Evolutionary conservation across 2,888 invertebrate genomes (phyloP).

Genomic region (Incurvaria masculella): DNA sequence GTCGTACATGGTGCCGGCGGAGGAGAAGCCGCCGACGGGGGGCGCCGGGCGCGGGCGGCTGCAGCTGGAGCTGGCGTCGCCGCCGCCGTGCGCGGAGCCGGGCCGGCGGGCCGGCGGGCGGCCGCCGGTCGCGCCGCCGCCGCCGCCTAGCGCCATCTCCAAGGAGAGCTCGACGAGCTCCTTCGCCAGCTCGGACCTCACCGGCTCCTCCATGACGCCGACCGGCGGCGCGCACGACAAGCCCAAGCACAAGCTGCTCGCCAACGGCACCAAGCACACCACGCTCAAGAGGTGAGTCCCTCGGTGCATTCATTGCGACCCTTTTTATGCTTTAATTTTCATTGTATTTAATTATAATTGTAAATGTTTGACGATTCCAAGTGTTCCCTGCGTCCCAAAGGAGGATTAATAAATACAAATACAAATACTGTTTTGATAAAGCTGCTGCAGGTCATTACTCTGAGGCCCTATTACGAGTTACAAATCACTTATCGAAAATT

Average conservation of each 20-base stretch:
- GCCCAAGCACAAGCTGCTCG: constrained; percentile 63
- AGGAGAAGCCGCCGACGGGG: constrained; percentile 70
- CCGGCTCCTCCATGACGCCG: constrained; percentile 60
- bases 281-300: constrained; percentile 66
- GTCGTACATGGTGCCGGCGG: constrained; percentile 77
- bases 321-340: too few species aligned
- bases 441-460: too few species aligned
- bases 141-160: constrained; percentile 33
- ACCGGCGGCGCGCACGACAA: constrained; percentile 55
- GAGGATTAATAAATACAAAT: too few species aligned
- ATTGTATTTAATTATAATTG: too few species aligned
- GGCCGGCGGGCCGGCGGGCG: constrained; percentile 37
- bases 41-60: constrained; percentile 50
- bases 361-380: too few species aligned
- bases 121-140: constrained; percentile 18
- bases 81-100: too few species aligned
- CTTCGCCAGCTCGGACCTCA: constrained; percentile 63
- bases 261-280: constrained; percentile 69
- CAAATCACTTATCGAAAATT: too few species aligned
- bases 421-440: too few species aligned
- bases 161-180: constrained; percentile 73
- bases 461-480: too few species aligned
- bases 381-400: too few species aligned
- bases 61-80: constrained; percentile 30
- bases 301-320: too few species aligned